phyloP scores from a whole-genome alignment of 53 echinoderm and acorn worm genomes.

The Actinopyga echinites region DNA sequence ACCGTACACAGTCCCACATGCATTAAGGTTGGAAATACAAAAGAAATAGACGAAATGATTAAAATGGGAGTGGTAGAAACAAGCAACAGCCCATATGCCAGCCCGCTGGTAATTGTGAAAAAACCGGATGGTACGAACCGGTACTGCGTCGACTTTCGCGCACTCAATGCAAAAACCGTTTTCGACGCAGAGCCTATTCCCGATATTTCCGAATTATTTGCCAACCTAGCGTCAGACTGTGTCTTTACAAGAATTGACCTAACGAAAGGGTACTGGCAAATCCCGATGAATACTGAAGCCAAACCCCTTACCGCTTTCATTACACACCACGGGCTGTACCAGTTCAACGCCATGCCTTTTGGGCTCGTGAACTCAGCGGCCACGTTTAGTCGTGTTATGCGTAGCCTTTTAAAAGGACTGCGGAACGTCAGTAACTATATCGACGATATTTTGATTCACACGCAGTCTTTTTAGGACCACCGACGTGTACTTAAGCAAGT shows the following conservation, averaged over 20 bases:
- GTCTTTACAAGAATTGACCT: conserved; percentile 45
- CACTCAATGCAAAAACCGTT: conserved; percentile 34
- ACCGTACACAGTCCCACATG: conserved; percentile 51
- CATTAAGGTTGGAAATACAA: conserved; percentile 16
- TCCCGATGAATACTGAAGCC: conserved; percentile 12
- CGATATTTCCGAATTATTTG: conserved; percentile 46
- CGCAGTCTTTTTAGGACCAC: conserved; percentile 49
- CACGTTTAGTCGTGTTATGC: conserved; percentile 49
- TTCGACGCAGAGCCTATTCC: conserved; percentile 59
- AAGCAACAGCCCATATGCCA: conserved; percentile 49
- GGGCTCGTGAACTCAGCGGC: conserved; percentile 45
- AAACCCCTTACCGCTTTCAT: conserved; percentile 39
- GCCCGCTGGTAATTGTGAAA: conserved; percentile 18
- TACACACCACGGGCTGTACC: conserved; percentile 44
- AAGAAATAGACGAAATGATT: conserved; percentile 49
- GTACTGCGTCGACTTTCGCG: conserved; percentile 40
- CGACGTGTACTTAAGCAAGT: conserved; percentile 34
- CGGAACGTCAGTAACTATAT: conserved; percentile 44
- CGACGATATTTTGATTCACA: conserved; percentile 56
- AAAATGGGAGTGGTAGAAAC: conserved; percentile 46
- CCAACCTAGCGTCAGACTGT: conserved; percentile 35
- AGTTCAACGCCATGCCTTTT: conserved; percentile 50
- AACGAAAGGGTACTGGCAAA: conserved; percentile 27
- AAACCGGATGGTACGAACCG: conserved; percentile 44
- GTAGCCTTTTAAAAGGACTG: conserved; percentile 32